Evolutionary conservation across 2,797 vertebrate genomes (phyloP), one percentile per base, ranked within the genome.

Genomic region (Orientallactaga sibirica): DNA sequence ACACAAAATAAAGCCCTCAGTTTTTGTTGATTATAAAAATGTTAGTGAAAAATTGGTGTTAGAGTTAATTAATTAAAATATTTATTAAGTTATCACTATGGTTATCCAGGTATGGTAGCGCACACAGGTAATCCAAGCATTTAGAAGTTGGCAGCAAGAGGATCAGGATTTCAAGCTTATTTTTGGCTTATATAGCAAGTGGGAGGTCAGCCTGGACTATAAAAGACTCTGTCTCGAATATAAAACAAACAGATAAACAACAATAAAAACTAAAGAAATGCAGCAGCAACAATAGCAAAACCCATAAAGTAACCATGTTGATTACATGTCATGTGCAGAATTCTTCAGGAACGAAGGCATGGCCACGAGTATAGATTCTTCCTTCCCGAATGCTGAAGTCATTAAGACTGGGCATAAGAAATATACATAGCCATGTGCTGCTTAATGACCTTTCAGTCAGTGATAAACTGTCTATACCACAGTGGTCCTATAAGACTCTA

Each of bases 61-160:
- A 73, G 58, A 93, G 8, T 25, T 68, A 74, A 71, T 55, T 75
- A 82, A 75, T 90, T 86, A 92, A 52, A 74, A 92, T 79, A 93
- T 67, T 67, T 70, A 73, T 61, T 86, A 70, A 58, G 9, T 74
- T 92, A 41, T 15, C 8, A 62, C 19, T 62, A 15, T 79, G 18
- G 48, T 43, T 81, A 84, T 10, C 67, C 37, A 22, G 48, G 20
- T 85, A 19, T 55, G 43, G 29, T 37, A 24, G 52, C 66, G 33
- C 33, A 58, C 12, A 58, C 55, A 15, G 48, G 18, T 61, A 73
- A 27, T 52, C 2, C n/a, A 10, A 71, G 12, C 14, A 61, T 33
- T 61, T 19, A 16, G 52, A 61, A 58, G 25, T 29, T 29, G 37
- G 68, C 19, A 14, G 24, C 52, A 73, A 68, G 22, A 29, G n/a